Conservation (phyloP, 2,888 invertebrate genomes). For the Pocota personata region DNA sequence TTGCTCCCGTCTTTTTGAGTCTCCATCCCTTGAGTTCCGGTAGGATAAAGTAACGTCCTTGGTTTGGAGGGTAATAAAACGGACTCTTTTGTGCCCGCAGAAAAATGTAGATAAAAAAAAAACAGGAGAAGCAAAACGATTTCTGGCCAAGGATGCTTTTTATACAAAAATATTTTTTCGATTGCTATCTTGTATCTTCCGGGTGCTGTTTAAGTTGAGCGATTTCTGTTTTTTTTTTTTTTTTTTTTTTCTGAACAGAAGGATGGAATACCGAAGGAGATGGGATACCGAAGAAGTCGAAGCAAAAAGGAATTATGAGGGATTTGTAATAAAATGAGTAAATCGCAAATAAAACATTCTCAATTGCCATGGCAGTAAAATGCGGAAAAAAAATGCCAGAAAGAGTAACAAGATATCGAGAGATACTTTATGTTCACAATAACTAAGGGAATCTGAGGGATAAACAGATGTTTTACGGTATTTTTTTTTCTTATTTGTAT, state of each 20-base stretch:
- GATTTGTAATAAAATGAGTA: constrained; percentile 70
- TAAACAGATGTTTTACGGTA: constrained; percentile 50
- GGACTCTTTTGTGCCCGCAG: constrained; percentile 42
- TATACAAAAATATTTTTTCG: constrained; percentile 48
- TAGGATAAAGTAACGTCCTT: constrained; percentile 34
- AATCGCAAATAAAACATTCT: constrained; percentile 64
- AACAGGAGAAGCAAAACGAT: background rate
- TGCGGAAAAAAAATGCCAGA: background rate
- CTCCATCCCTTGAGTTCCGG: background rate
- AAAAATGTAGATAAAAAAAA: constrained; percentile 35
- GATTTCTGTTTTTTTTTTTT: constrained; percentile 17
- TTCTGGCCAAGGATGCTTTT: constrained; percentile 38
- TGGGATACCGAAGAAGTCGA: constrained; percentile 14
- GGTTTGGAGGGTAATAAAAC: constrained; percentile 52
- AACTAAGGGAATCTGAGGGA: constrained; percentile 41
- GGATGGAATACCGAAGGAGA: background rate
- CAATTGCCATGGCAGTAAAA: constrained; percentile 56
- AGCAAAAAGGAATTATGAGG: constrained; percentile 60
- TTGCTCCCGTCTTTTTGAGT: constrained; percentile 13
- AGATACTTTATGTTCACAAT: constrained; percentile 50
- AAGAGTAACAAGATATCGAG: constrained; percentile 42
- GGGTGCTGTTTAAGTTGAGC: constrained; percentile 53
- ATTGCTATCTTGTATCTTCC: constrained; percentile 34
- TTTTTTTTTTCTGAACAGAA: constrained; percentile 13
- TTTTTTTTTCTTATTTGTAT: background rate